Conservation (phyloP, 2,888 invertebrate species). For the Uropetala carovei region DNA sequence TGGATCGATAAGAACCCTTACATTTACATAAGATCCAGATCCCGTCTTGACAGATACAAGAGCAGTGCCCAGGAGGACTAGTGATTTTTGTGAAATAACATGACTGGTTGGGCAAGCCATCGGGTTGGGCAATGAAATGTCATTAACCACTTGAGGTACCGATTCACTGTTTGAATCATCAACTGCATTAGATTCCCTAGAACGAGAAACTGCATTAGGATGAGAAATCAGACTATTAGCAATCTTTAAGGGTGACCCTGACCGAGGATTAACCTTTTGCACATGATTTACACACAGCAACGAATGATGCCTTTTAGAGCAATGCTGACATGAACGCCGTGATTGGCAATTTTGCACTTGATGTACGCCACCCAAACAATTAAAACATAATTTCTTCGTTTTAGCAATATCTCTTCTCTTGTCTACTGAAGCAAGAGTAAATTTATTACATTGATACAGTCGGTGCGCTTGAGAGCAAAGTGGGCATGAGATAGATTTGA, state of each 20-base stretch:
- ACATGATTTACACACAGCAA: constrained; percentile 3
- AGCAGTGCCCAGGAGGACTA: not conserved
- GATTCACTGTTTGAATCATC: not conserved
- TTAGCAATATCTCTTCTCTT: not conserved
- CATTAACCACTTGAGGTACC: not conserved
- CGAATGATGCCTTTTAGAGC: not conserved
- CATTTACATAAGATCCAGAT: not conserved
- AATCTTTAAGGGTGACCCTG: not conserved
- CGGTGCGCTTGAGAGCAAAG: no score
- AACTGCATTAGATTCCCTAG: not conserved
- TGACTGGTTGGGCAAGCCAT: not conserved
- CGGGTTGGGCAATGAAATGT: no score
- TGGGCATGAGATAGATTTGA: no score
- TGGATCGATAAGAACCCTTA: no score
- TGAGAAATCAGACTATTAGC: not conserved
- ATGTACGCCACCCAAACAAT: no score
- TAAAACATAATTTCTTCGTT: no score
- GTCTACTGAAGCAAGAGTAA: not conserved
- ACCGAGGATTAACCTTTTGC: not conserved
- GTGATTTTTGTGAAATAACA: not conserved
- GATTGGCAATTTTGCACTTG: no score
- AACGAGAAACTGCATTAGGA: not conserved
- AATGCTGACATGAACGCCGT: no score
- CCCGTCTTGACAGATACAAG: constrained; percentile 2
- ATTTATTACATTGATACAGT: not conserved